Conservation (phyloP, 2,797 vertebrate species). For the Tragelaphus eurycerus region DNA sequence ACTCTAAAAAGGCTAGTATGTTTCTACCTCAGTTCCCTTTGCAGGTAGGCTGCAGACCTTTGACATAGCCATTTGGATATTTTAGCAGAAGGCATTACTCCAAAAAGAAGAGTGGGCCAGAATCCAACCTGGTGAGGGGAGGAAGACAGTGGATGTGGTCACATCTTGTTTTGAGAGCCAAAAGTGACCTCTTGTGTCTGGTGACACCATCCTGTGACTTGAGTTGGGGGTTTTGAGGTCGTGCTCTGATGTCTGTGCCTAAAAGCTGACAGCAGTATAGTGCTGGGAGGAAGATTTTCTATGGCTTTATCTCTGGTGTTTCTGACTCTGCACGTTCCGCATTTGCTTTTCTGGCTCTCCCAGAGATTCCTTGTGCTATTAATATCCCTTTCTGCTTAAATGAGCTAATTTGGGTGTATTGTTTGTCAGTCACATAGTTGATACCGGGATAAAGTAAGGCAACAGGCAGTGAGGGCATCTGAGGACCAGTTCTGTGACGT, state of each 20-base stretch:
- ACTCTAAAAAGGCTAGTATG: background rate
- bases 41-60: too few relatives aligned
- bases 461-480: background rate
- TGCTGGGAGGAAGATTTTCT: background rate
- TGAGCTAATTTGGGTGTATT: background rate
- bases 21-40: background rate
- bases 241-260: background rate
- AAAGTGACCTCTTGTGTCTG: background rate
- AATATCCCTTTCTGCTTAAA: background rate
- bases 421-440: background rate
- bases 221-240: rapidly evolving
- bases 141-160: too few relatives aligned
- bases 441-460: background rate
- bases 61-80: background rate
- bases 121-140: too few relatives aligned
- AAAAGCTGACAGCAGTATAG: rapidly evolving
- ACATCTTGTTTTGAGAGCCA: background rate
- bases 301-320: background rate
- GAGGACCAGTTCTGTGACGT: background rate
- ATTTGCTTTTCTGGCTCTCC: background rate
- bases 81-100: background rate
- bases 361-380: background rate
- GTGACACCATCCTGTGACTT: background rate
- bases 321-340: background rate
- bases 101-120: background rate